These are phyloP conservation scores for Leptothorax acervorum DNA, from an alignment of 2,888 invertebrate genomes.

Conservation along the genomic window DNA sequence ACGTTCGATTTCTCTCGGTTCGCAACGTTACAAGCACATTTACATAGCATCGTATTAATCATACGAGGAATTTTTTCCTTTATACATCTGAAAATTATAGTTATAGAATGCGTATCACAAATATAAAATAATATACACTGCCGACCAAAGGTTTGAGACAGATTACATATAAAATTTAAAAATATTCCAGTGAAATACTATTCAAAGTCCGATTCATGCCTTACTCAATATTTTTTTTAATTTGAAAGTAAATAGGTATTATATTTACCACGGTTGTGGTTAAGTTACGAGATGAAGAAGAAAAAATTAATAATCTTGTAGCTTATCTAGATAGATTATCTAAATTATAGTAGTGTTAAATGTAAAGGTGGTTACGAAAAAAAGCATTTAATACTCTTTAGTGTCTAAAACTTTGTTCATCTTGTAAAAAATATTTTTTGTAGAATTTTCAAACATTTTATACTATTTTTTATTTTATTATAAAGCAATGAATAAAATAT, in stretches of 20 bases:
- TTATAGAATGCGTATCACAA: neutral
- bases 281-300: too few species aligned
- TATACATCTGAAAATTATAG: conserved; percentile 8
- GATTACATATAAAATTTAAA: too few species aligned
- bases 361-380: neutral
- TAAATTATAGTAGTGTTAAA: neutral
- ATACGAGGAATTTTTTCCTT: neutral
- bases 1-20: conserved; percentile 3
- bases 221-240: too few species aligned
- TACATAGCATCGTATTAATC: conserved; percentile 20
- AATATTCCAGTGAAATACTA: too few species aligned
- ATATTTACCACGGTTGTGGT: too few species aligned
- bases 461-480: neutral
- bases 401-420: neutral
- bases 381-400: neutral
- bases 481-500: neutral
- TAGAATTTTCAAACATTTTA: neutral
- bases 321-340: too few species aligned
- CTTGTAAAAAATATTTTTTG: neutral
- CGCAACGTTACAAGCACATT: neutral
- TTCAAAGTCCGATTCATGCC: too few species aligned
- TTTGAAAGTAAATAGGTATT: too few species aligned
- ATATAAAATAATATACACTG: too few species aligned
- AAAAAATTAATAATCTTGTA: too few species aligned
- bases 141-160: too few species aligned